Evolutionary conservation across 2,888 invertebrate species (phyloP), one percentile per base, ranked within the genome.

Genomic region (Halocaridina rubra): DNA sequence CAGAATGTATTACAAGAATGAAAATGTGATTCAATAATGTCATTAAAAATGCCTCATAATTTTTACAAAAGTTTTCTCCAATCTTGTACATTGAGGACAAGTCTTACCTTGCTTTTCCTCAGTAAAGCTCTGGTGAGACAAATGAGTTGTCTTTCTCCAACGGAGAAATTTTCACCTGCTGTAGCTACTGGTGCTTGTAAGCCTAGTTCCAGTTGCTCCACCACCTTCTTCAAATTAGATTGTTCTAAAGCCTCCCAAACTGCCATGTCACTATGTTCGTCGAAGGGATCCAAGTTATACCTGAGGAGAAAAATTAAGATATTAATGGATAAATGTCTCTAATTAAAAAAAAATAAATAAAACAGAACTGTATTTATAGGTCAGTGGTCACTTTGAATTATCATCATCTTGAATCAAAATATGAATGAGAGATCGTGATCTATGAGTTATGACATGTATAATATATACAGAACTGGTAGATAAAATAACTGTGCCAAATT

Each of bases 111-210:
- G 81, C 92, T 92, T 84, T 91, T 91, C 72, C 92, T 90, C 3
- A 94, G 90, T 33, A 94, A 89, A 30, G 93, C 93, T 89, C 94
- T 90, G 1, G 94, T 93, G 89, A 94, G 91, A 89, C 94, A 94
- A 32, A 94, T 89, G 24, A 94, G 90, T 89, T 94, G 94, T 81
- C 93, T 91, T 89, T 94, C 94, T 13, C 94, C 94, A 16, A 91
- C 92, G 2, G 93, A 93, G 61, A 87, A 88, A 74, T 82, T 88
- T 29, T 87, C 84, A 24, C 87, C 88, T 30, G 79, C 87, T 3
- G 88, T 84, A 33, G 82, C 86, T 22, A 88, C 87, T 4, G 71
- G 57, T n/a, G 84, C 77, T 7, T 46, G 22, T 19, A 88, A 81
- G 10, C 84, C 84, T 16, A 76, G 72, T 13, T 72, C 67, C 46